Evolutionary conservation across 2,888 invertebrate genomes (phyloP), one percentile per base, ranked within the genome.

Genomic region (Chymomyza fuscimana): DNA sequence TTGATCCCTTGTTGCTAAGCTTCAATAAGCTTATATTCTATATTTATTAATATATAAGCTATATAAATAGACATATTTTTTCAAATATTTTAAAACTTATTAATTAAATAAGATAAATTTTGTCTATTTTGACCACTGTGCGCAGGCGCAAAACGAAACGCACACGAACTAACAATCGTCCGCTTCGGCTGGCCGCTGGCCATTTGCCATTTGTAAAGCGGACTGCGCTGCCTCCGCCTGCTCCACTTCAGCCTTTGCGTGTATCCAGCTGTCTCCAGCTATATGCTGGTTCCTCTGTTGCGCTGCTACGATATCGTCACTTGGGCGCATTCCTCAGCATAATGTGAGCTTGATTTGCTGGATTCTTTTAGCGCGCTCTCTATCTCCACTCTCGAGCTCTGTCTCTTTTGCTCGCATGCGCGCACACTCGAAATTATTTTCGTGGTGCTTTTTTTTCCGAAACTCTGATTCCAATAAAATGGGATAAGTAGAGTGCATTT

Each of bases 341-440:
- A 89, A 90, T 90, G 85, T 89, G 88, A 88, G 89, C 90, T 90
- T 90, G 90, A 89, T 89, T 90, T 89, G 90, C 89, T 90, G 89
- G 86, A 89, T 89, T 88, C 87, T 89, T 87, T 86, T 86, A 81
- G 76, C 76, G 81, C 69, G 59, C 60, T 58, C 60, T 68, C 61
- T 9, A 12, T 16, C 40, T 40, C 58, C 16, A 25, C 58, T 58
- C 40, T 12, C 40, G 12, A 22, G 6, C 58, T 6, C 58, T 58
- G 58, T 25, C 58, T 19, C 58, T 58, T 15, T 19, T n/a, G 52
- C 52, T 67, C 70, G 62, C 76, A 69, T 72, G 50, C 80, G 70
- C 76, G 67, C 76, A 76, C 74, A 76, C 80, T 86, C 74, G 69
- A 85, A 81, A 80, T 82, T 87, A 80, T 83, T 86, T 86, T 88